Base-by-base conservation (phyloP, 2,113 vertebrate species). In the Ammospiza nelsoni region DNA sequence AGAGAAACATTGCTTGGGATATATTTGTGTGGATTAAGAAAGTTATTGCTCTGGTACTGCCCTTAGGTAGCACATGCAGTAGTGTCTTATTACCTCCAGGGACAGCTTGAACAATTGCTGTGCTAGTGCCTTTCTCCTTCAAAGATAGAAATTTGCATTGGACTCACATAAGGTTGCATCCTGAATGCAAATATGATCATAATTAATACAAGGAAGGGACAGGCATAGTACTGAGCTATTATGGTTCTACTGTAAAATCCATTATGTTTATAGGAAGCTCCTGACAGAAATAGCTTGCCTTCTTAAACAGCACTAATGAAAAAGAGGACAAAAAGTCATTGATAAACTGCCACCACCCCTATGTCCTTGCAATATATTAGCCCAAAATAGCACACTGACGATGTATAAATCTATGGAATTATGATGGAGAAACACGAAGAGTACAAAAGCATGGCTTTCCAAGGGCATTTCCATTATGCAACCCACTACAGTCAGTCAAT, bases 121-220 rank as follows among this genome's bases (percentile, higher is more conserved):
- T 80, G 96, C 92, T 90, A 81, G 37, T 92, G 54, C n/a, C 44
- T 85, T 51, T 90, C 95, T 96, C 89, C 92, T 95, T 91, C 93
- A 84, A 92, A 95, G 81, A 90, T 1, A 68, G 76, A 85, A 96
- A 97, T 97, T 96, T 97, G 88, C 97, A 95, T 91, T 72, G n/a
- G 35, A 97, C 97, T 97, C 96, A 93, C 96, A 96, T 96, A 96
- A 93, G 82, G 37, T 48, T 96, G 62, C 62, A 95, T 96, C 87
- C 92, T 94, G 90, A 98, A 98, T 97, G 93, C 88, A 97, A 97
- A 98, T 96, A 94, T 66, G 63, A 97, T 94, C 74, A 90, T 97
- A 96, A 98, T 97, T 97, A 97, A 94, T 94, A 90, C 66, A 91
- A 95, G 51, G 87, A 94, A 94, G 89, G 31, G 44, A 74, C 71